A percentile compares a stretch with the other conserved stretches of the same genome.
These are phyloP conservation scores for Corythornis madagascariensis DNA, from an alignment of 2,113 vertebrate genomes.

Conservation along the genomic window DNA sequence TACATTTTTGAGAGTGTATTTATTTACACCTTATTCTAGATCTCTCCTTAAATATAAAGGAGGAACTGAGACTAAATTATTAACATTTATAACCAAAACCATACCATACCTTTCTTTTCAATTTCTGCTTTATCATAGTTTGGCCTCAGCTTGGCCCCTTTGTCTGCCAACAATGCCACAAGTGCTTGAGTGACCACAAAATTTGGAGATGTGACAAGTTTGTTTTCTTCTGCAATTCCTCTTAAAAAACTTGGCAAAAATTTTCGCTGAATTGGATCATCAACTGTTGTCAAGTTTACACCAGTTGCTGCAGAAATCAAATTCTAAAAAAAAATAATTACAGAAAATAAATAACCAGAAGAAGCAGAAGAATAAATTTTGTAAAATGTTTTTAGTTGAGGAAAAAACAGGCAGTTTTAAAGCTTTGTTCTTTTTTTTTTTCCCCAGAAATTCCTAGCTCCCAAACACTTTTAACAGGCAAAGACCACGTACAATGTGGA, in stretches of 20 bases:
- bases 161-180: slow-evolving; percentile 93
- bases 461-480: neutral
- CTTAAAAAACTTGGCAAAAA: slow-evolving; percentile 95
- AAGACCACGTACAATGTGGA: neutral
- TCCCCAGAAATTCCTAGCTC: neutral
- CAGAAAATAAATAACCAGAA: neutral
- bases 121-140: slow-evolving; percentile 91
- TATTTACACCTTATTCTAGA: neutral
- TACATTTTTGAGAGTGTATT: neutral
- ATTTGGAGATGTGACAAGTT: slow-evolving; percentile 95
- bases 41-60: neutral
- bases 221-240: slow-evolving; percentile 95
- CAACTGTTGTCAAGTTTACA: slow-evolving; percentile 95
- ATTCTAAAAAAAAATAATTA: slow-evolving; percentile 80
- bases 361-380: neutral
- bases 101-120: slow-evolving; percentile 91
- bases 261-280: slow-evolving; percentile 95
- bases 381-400: neutral
- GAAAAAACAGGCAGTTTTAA: neutral
- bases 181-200: slow-evolving; percentile 98
- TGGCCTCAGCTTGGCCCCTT: slow-evolving; percentile 91
- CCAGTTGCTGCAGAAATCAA: slow-evolving; percentile 97
- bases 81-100: neutral
- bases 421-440: neutral
- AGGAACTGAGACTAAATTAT: neutral